Base-by-base conservation (phyloP, 2,888 invertebrate genomes). In the Calliphora vomitoria region DNA sequence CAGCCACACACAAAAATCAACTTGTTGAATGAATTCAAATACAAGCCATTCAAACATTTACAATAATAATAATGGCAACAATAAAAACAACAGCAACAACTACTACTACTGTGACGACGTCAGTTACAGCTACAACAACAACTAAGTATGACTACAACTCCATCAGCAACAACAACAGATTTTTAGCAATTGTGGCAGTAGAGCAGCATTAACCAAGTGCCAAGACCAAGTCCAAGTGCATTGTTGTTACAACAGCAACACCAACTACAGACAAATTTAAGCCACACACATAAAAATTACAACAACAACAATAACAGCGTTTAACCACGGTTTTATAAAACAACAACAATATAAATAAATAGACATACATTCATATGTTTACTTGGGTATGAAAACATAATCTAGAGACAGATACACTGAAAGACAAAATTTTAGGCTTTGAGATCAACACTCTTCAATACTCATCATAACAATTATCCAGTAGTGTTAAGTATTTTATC, bases 151-250 rank as follows among this genome's bases (percentile, higher is more conserved):
- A 44, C 47, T 80, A 55, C 58, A 75, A 81, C 80, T 81, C 75
- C 80, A 81, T 55, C 58, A 84, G 72, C 47, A 78, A 58, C 55
- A 78, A 74, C 71, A 75, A 38, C 25, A 50, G 35, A 71, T 47
- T 74, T 79, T 85, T 71, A 85, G 75, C 87, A 81, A 85, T 62
- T 87, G 82, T 86, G 78, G 82, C 74, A 79, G 74, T 71, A 71
- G 81, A 85, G 74, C 83, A 79, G 74, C 88, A 87, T 88, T 86
- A 92, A 90, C 90, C 91, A 91, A 92, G 91, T 90, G 90, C 89
- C 83, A 89, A 91, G 89, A 89, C 91, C 92, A 91, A 89, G 89
- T 89, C 89, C 89, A 89, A 89, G 89, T 89, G 85, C 88, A 89
- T 82, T 82, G 82, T 85, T 71, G 64, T 89, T 83, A 87, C 78